These are phyloP conservation scores for Agonum fuliginosum DNA, from an alignment of 2,888 invertebrate genomes.

Conservation along the genomic window DNA sequence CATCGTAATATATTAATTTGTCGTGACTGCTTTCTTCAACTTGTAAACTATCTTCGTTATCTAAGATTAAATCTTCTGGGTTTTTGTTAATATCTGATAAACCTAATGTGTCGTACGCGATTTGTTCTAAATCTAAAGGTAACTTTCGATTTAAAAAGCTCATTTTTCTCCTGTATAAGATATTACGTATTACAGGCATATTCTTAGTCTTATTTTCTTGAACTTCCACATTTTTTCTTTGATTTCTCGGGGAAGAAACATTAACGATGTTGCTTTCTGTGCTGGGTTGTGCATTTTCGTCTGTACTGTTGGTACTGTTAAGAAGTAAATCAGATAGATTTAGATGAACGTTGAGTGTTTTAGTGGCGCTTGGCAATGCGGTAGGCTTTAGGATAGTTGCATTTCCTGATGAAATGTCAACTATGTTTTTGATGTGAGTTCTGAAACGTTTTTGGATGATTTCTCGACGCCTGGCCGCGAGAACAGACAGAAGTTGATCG, in stretches of 20 bases:
- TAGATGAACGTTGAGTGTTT: constrained; percentile 39
- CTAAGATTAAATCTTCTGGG: constrained; percentile 71
- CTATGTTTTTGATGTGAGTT: constrained; percentile 73
- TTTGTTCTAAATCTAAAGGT: constrained; percentile 62
- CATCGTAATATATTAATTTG: constrained; percentile 72
- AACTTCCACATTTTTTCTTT: constrained; percentile 72
- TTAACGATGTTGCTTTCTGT: constrained; percentile 54
- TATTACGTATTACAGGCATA: constrained; percentile 61
- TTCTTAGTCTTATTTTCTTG: constrained; percentile 72
- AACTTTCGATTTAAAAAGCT: constrained; percentile 59
- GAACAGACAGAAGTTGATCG: constrained; percentile 76
- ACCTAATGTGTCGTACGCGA: constrained; percentile 65
- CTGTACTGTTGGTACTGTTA: neutral
- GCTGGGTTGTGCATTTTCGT: constrained; percentile 8
- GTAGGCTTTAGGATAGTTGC: constrained; percentile 5
- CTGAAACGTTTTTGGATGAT: constrained; percentile 76
- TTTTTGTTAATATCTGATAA: constrained; percentile 65
- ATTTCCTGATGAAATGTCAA: constrained; percentile 65
- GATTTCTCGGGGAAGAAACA: constrained; percentile 64
- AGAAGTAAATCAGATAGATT: constrained; percentile 51
- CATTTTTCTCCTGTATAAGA: constrained; percentile 60
- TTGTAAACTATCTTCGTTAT: constrained; percentile 76
- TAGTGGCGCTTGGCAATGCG: constrained; percentile 3
- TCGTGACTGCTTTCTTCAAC: constrained; percentile 76
- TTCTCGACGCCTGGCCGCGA: constrained; percentile 79